A percentile compares a stretch with the other conserved stretches of the same genome.
Conservation (phyloP, 2,888 invertebrate genomes). For the Archips xylosteana region DNA sequence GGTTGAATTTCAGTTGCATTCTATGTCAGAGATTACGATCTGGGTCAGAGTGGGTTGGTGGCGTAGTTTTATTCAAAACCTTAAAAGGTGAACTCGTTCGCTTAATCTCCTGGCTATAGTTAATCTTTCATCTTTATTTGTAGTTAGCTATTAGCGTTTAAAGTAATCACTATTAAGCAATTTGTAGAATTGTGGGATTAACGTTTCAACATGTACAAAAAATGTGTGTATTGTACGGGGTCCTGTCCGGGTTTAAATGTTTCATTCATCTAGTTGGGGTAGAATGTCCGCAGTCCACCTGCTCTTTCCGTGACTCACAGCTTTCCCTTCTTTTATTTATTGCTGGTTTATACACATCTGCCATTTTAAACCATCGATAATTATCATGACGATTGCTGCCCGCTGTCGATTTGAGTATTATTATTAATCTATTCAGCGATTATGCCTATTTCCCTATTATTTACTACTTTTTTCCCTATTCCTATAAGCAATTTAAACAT, state of each 20-base stretch:
- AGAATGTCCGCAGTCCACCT: constrained; percentile 33
- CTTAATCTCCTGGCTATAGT: constrained; percentile 6
- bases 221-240: constrained; percentile 5
- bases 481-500: constrained; percentile 14
- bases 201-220: background rate
- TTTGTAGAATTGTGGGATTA: background rate
- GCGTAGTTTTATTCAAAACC: constrained; percentile 33
- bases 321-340: constrained; percentile 32
- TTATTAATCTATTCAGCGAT: constrained; percentile 12
- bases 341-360: constrained; percentile 25
- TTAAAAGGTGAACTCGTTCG: constrained; percentile 24
- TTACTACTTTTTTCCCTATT: background rate
- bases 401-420: constrained; percentile 11
- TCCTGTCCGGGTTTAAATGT: background rate
- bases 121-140: constrained; percentile 22
- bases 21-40: constrained; percentile 40
- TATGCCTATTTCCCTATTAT: too few relatives aligned
- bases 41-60: constrained; percentile 37
- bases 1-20: constrained; percentile 38
- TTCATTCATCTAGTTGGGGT: constrained; percentile 28
- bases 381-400: constrained; percentile 24
- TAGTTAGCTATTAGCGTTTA: constrained; percentile 9
- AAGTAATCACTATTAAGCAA: background rate
- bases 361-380: constrained; percentile 30
- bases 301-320: constrained; percentile 36